A percentile compares a stretch with the other conserved stretches of the same genome.
These are phyloP conservation scores for Phaedon cochleariae DNA, from an alignment of 2,888 invertebrate genomes.

Conservation along the genomic window DNA sequence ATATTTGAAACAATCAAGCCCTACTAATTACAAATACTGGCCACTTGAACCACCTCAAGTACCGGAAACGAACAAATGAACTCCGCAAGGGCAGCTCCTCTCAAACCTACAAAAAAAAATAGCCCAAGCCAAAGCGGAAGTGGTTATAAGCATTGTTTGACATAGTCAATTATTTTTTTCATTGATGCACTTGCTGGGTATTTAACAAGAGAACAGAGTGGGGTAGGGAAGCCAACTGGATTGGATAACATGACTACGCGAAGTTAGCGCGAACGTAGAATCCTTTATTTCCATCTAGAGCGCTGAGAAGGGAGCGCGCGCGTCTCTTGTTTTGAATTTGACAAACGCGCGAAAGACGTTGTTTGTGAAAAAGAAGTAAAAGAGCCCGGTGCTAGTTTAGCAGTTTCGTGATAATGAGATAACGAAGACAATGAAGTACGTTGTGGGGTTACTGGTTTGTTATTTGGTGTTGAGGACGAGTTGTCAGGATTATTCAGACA, in stretches of 20 bases:
- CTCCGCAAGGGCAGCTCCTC: constrained; percentile 22
- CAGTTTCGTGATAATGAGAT: constrained; percentile 20
- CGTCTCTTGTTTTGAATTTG: constrained; percentile 18
- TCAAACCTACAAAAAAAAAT: constrained; percentile 20
- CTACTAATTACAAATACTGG: constrained; percentile 21
- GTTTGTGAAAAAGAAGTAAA: background rate
- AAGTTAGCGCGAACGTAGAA: constrained; percentile 16
- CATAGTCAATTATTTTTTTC: constrained; percentile 54
- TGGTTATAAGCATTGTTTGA: constrained; percentile 53
- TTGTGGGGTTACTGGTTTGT: constrained; percentile 22
- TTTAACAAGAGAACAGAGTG: constrained; percentile 47
- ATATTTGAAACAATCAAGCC: constrained; percentile 26
- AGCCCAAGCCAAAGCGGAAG: constrained; percentile 46
- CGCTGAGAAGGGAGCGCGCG: constrained; percentile 23
- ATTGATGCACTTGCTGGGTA: constrained; percentile 51
- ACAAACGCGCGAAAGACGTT: constrained; percentile 11
- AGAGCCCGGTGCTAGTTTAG: no score
- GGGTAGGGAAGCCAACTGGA: constrained; percentile 34
- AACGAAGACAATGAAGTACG: constrained; percentile 22
- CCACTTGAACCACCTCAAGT: constrained; percentile 30
- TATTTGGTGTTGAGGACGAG: constrained; percentile 23
- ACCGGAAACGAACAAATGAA: constrained; percentile 33
- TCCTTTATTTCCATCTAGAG: constrained; percentile 14
- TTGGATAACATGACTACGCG: constrained; percentile 18
- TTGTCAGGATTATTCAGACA: constrained; percentile 39